phyloP scores from a whole-genome alignment of 2,888 invertebrate species.

The Macropis europaea region DNA sequence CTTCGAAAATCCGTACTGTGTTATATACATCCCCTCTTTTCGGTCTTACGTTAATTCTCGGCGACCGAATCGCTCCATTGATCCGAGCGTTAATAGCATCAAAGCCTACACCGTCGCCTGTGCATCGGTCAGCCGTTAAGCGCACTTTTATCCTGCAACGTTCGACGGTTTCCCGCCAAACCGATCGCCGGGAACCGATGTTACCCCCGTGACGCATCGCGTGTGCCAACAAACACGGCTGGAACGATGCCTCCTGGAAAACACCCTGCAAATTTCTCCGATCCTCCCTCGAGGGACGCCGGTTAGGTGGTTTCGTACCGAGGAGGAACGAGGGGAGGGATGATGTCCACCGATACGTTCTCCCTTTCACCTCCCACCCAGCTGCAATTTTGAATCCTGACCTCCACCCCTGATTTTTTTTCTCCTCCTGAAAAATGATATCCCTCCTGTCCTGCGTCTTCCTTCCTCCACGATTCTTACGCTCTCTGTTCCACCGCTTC shows the following conservation, averaged over 20 bases:
- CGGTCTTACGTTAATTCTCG: conserved; percentile 14
- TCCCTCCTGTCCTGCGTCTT: conserved; percentile 26
- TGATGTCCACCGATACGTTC: conserved; percentile 32
- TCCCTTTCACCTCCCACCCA: conserved; percentile 3
- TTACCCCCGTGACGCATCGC: conserved; percentile 52
- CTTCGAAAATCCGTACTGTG: neutral
- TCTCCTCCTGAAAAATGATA: conserved; percentile 59
- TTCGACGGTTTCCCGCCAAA: conserved; percentile 52
- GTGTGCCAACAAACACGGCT: conserved; percentile 51
- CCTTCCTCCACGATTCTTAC: conserved; percentile 28
- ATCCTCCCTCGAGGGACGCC: conserved; percentile 34
- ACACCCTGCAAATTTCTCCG: conserved; percentile 69
- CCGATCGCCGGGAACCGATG: conserved; percentile 39
- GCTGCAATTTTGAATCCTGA: conserved; percentile 36
- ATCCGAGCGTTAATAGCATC: conserved; percentile 30
- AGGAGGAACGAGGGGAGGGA: conserved; percentile 7
- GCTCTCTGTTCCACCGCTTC: neutral
- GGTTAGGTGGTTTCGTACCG: too few relatives aligned
- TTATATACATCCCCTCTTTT: neutral
- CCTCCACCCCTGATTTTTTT: conserved; percentile 42
- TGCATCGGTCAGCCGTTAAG: conserved; percentile 40
- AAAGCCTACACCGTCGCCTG: conserved; percentile 24
- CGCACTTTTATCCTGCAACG: conserved; percentile 29
- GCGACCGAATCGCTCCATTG: conserved; percentile 21
- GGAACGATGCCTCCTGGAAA: conserved; percentile 61